Percentiles rank a stretch among this genome's conserved stretches.
These are phyloP conservation scores for Platyrinchus mystaceus DNA, from an alignment of 2,797 vertebrate genomes.

Conservation along the genomic window DNA sequence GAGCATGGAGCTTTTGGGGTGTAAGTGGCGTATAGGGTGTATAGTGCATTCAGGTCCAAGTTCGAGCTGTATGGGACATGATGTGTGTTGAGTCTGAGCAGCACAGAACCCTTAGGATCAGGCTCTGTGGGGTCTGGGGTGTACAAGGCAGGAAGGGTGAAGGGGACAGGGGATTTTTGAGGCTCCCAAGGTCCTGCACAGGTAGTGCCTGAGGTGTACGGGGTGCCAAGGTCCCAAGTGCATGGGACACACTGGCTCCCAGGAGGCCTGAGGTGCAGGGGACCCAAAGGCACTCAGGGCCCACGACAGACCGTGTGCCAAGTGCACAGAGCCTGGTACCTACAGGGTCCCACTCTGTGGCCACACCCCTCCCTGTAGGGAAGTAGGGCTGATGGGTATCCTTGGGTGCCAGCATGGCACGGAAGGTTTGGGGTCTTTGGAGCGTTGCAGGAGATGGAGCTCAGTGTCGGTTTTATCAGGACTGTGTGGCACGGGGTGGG, in stretches of 20 bases:
- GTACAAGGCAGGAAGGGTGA: fast-evolving
- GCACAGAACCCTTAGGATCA: fast-evolving
- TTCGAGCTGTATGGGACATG: not conserved
- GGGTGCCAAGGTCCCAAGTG: not conserved
- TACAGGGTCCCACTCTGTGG: fast-evolving
- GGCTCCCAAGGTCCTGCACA: not conserved
- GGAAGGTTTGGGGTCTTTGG: not conserved
- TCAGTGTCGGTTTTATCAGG: not conserved
- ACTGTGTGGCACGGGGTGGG: fast-evolving
- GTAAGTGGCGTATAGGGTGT: fast-evolving
- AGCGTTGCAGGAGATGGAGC: not conserved
- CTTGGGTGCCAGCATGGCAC: fast-evolving
- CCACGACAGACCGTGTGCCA: fast-evolving
- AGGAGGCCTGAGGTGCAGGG: not conserved
- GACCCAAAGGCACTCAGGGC: fast-evolving
- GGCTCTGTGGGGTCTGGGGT: not conserved
- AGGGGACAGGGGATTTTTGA: not conserved
- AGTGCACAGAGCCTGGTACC: not conserved
- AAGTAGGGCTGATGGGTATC: not conserved
- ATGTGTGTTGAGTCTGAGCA: not conserved
- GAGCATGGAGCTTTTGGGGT: not conserved
- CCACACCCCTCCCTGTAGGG: not conserved
- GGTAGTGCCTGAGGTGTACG: not conserved
- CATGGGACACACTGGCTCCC: fast-evolving
- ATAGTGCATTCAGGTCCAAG: not conserved